Evolutionary conservation across 2,113 vertebrate species (phyloP).

Genomic region (Glaucidium brasilianum): DNA sequence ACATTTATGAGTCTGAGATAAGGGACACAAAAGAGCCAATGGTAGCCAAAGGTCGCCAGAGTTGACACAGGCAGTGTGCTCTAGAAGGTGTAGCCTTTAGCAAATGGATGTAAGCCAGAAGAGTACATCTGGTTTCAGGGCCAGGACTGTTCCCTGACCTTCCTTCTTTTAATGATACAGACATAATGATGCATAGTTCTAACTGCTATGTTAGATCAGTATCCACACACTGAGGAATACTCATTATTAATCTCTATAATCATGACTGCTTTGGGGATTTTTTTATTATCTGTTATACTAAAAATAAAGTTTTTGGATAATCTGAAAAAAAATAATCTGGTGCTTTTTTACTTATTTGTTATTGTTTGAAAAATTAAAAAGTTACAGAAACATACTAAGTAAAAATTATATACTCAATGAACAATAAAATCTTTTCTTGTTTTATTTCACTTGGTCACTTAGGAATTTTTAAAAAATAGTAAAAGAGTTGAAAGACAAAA

Average conservation of each 20-base stretch:
- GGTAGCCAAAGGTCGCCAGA: not conserved
- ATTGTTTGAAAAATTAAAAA: not conserved
- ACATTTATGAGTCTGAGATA: not conserved
- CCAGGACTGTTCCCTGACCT: not conserved
- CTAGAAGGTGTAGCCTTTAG: not conserved
- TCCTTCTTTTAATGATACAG: not conserved
- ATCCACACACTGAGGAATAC: not conserved
- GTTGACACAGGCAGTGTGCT: not conserved
- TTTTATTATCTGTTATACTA: not conserved
- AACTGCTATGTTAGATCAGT: not conserved
- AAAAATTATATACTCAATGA: not conserved
- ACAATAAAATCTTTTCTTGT: fast-evolving
- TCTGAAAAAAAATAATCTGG: not conserved
- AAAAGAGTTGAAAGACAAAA: not conserved
- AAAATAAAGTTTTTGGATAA: not conserved
- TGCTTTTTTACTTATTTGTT: not conserved
- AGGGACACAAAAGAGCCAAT: not conserved
- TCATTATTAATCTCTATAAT: not conserved
- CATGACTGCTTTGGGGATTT: not conserved
- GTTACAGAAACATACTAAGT: not conserved
- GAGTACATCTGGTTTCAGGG: not conserved
- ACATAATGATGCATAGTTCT: not conserved
- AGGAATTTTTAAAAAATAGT: not conserved
- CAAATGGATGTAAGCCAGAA: not conserved
- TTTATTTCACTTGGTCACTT: not conserved